phyloP scores from a whole-genome alignment of 2,113 vertebrate species.

The Lethenteron camtschaticum region DNA sequence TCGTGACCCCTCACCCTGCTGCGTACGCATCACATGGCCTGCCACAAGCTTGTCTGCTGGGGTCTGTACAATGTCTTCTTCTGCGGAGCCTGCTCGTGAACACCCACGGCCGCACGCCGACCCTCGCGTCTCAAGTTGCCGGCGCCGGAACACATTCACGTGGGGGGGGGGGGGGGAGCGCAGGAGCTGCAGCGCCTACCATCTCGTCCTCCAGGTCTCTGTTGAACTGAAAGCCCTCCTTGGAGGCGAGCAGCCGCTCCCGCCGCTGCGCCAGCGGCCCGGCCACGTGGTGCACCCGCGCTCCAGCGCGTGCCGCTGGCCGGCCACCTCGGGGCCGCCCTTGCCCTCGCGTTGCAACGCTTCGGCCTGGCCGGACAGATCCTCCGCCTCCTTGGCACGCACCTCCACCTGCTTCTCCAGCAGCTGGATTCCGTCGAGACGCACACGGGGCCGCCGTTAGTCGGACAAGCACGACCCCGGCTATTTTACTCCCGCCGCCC shows the following conservation, averaged over 20 bases:
- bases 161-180: too few relatives aligned
- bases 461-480: background rate
- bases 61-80: too few relatives aligned
- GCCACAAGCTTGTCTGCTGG: too few relatives aligned
- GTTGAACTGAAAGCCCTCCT: slow-evolving; percentile 50
- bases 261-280: slow-evolving; percentile 40
- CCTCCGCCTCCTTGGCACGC: slow-evolving; percentile 46
- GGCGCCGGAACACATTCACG: too few relatives aligned
- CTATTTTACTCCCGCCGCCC: slow-evolving; percentile 7
- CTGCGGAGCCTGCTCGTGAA: too few relatives aligned
- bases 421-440: slow-evolving; percentile 23
- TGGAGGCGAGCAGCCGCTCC: slow-evolving; percentile 43
- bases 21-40: too few relatives aligned
- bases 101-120: too few relatives aligned
- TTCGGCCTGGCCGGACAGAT: slow-evolving; percentile 35
- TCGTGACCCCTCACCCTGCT: too few relatives aligned
- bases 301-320: slow-evolving; percentile 34
- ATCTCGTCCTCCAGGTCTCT: slow-evolving; percentile 68
- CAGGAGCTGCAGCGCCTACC: slow-evolving; percentile 21
- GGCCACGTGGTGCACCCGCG: slow-evolving; percentile 43
- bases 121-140: too few relatives aligned
- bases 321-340: slow-evolving; percentile 27
- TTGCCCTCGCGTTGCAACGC: slow-evolving; percentile 19
- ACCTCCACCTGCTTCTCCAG: slow-evolving; percentile 60
- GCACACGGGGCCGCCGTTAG: too few relatives aligned